Base-by-base conservation (phyloP, 2,888 invertebrate species). In the Mythimna albipuncta region DNA sequence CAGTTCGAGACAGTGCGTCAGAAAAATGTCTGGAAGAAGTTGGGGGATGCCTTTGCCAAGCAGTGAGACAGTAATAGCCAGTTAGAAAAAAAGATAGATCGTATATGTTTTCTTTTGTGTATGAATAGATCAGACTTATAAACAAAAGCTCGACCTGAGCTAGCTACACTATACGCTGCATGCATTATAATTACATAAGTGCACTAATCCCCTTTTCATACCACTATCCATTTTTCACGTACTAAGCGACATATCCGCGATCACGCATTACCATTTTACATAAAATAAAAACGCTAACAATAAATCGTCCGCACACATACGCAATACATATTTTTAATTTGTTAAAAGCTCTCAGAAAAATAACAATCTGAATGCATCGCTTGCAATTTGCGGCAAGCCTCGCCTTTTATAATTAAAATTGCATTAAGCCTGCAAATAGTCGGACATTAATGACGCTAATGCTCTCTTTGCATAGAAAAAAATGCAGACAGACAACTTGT, bases 371-470 rank as follows among this genome's bases (percentile, higher is more conserved):
- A 92, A 94, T 95, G 94, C 94, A 92, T 82, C 76, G 90, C 87
- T 87, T 84, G 94, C 94, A 94, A 91, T 93, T 94, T 91, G 93
- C 91, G 87, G 85, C 77, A 79, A 75, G 90, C 90, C 95, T 91
- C 95, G 90, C 95, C 95, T 95, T 89, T 94, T 93, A 95, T 94
- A 96, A 95, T 95, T 96, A 96, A 96, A 96, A 96, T 96, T 96
- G 95, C 96, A 96, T 96, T 96, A 96, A 93, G 91, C 90, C 88
- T 87, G 91, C 93, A 91, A 92, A 93, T 91, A 92, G 89, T 89
- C 89, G 81, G 90, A 88, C 89, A 85, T 82, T 93, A 94, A 94
- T 93, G 93, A 90, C 83, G 87, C 90, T 94, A 94, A 94, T 95
- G 93, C 91, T 90, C 87, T 90, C 91, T 93, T 91, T 92, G 91